phyloP scores from a whole-genome alignment of 2,113 vertebrate genomes.

The Laterallus jamaicensis region DNA sequence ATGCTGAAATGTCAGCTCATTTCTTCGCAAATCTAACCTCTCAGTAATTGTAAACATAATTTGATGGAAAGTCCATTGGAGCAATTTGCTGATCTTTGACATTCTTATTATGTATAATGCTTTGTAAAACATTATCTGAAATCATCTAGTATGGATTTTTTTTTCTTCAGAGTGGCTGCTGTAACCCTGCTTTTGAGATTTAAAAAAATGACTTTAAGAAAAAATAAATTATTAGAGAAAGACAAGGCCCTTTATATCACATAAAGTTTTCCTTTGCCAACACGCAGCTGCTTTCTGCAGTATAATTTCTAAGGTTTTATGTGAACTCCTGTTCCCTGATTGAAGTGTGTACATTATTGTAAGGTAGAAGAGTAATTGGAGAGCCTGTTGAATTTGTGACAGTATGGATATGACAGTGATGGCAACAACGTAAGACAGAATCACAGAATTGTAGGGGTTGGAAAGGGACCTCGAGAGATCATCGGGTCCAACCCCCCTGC shows the following conservation, averaged over 20 bases:
- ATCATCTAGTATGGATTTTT: neutral
- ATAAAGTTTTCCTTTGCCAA: neutral
- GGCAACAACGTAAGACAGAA: neutral
- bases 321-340: neutral
- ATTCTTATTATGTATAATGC: neutral
- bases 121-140: slow-evolving; percentile 24
- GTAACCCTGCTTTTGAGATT: neutral
- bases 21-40: slow-evolving; percentile 16
- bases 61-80: slow-evolving; percentile 35
- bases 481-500: too few relatives aligned
- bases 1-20: slow-evolving; percentile 39
- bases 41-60: slow-evolving; percentile 36
- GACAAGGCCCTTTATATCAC: neutral
- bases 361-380: neutral
- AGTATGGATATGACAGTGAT: neutral
- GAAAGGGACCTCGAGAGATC: too few relatives aligned
- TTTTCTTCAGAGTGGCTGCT: neutral
- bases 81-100: slow-evolving; percentile 24
- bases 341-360: neutral
- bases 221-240: neutral
- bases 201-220: neutral
- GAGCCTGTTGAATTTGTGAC: neutral
- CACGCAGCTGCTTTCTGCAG: neutral
- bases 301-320: neutral
- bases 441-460: too few relatives aligned